A percentile compares a stretch with the other conserved stretches of the same genome.
These are phyloP conservation scores for Eupithecia pulchellata DNA, from an alignment of 2,888 invertebrate genomes.

Conservation along the genomic window DNA sequence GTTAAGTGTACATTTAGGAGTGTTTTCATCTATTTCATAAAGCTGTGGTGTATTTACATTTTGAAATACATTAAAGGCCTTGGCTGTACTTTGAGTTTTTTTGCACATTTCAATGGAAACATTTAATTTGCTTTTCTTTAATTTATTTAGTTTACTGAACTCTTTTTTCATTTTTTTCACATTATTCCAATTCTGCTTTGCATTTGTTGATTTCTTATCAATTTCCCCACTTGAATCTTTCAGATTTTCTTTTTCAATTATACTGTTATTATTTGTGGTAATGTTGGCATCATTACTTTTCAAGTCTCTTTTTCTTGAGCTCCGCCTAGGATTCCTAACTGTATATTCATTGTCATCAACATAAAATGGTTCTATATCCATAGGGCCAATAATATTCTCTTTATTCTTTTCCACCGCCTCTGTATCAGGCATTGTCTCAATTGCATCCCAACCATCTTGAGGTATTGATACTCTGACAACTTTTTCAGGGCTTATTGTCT, in stretches of 20 bases:
- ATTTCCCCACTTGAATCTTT: slow-evolving; percentile 58
- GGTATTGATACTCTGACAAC: slow-evolving; percentile 55
- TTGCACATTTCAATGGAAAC: slow-evolving; percentile 79
- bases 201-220: slow-evolving; percentile 59
- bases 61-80: slow-evolving; percentile 38
- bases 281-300: slow-evolving; percentile 48
- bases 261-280: slow-evolving; percentile 45
- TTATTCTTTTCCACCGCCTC: slow-evolving; percentile 56
- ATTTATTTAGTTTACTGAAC: slow-evolving; percentile 73
- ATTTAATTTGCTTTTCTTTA: slow-evolving; percentile 74
- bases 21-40: slow-evolving; percentile 66
- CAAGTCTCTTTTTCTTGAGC: slow-evolving; percentile 67
- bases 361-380: slow-evolving; percentile 65
- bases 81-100: slow-evolving; percentile 58
- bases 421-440: slow-evolving; percentile 67
- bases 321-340: slow-evolving; percentile 67
- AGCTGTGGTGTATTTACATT: slow-evolving; percentile 34
- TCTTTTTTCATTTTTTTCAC: slow-evolving; percentile 80
- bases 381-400: slow-evolving; percentile 62
- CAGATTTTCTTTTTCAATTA: slow-evolving; percentile 54
- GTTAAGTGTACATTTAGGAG: slow-evolving; percentile 48
- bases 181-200: slow-evolving; percentile 73
- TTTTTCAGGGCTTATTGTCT: slow-evolving; percentile 53
- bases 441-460: slow-evolving; percentile 79
- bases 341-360: slow-evolving; percentile 65